Base-by-base conservation (phyloP, 2,113 vertebrate species). In the Paramormyrops kingsleyae region DNA sequence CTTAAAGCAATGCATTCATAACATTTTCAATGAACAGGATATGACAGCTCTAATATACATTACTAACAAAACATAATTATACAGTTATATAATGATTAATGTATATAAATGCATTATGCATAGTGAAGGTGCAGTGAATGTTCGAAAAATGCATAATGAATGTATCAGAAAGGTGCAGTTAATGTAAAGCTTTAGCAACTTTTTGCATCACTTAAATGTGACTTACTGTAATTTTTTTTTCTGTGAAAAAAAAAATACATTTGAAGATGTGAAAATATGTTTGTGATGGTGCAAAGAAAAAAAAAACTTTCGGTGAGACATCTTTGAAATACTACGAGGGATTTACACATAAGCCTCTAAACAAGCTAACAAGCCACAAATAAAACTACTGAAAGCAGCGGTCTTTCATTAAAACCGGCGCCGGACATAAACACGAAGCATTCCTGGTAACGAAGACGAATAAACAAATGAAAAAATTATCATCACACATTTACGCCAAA, bases 391-490 rank as follows among this genome's bases (percentile, higher is more conserved):
- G 27, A 90, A 87, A 87, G 87, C 44, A 12, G 46, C 35, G 90
- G 91, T 94, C 94, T 92, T 93, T 95, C 94, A 94, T 94, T 95
- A 95, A 93, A 93, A 90, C 87, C 59, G 90, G 92, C 93, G 84
- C 31, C 52, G 24, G 80, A 53, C 90, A 90, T 27, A 85, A 89
- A 88, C 89, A 89, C 91, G 70, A 94, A 93, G 93, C 89, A 90
- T 35, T 83, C 24, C 74, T 66, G 90, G 89, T 91, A 91, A 90
- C 90, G 88, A 90, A 93, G 92, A 89, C 89, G 93, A 89, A 91
- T 93, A 94, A 94, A 95, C 93, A 94, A 92, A 92, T 92, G 94
- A 95, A 94, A 94, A 80, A 94, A 94, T 89, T 90, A 35, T 92
- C 92, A 92, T 92, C 92, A 92, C 89, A 21, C 84, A 15, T 93